Conservation (phyloP, 2,797 vertebrate species). For the Sphenodon punctatus region DNA sequence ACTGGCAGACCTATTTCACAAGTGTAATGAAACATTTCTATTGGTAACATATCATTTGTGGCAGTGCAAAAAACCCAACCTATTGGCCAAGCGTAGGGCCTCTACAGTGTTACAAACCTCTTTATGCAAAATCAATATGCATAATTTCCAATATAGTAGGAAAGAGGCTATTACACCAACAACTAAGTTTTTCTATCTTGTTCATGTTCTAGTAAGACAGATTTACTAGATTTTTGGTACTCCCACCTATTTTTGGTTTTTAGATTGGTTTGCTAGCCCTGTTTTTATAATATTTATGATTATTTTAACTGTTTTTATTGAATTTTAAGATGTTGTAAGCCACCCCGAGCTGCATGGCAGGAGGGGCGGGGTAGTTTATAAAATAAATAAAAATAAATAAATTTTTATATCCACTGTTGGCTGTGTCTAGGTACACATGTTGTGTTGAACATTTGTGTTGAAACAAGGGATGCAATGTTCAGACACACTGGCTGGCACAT, state of each 20-base stretch:
- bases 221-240: too few relatives aligned
- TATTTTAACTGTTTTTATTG: too few relatives aligned
- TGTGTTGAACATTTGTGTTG: neutral
- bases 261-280: too few relatives aligned
- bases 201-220: neutral
- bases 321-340: too few relatives aligned
- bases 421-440: neutral
- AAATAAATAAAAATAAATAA: too few relatives aligned
- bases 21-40: neutral
- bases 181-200: neutral
- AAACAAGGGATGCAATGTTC: slow-evolving; percentile 5
- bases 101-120: too few relatives aligned
- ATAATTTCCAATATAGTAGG: neutral
- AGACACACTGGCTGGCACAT: neutral
- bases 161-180: neutral
- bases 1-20: neutral
- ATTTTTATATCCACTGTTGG: neutral
- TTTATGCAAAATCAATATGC: too few relatives aligned
- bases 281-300: too few relatives aligned
- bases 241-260: too few relatives aligned
- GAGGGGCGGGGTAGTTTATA: too few relatives aligned
- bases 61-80: neutral
- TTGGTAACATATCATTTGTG: neutral
- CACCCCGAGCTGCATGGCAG: too few relatives aligned
- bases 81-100: neutral